Base-by-base conservation (phyloP, 2,797 vertebrate species). In the Chaetophractus vellerosus region DNA sequence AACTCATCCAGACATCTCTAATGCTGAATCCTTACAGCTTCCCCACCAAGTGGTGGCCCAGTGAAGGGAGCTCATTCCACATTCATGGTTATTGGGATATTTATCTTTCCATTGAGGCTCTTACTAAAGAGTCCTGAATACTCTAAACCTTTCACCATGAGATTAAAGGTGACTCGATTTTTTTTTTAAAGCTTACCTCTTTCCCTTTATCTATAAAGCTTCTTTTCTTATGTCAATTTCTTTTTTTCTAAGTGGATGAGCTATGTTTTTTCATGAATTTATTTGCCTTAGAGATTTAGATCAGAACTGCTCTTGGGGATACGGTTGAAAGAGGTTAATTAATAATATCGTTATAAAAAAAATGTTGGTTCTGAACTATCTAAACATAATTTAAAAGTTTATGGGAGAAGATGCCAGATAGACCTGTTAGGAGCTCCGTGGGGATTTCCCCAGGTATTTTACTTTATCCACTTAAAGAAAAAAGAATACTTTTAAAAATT, bases 211-310 rank as follows among this genome's bases (percentile, higher is more conserved):
- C 10, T 69, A 10, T 79, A 55, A 50, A 79, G 50, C 24, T 81
- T 92, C 48, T 23, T 36, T 76, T 76, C 14, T 41, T 66, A 15
- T 59, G 41, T 26, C 16, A 24, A 19, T 31, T 57, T 78, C 57
- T 19, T 38, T 45, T 23, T 7, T 14, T 23, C 1, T 24, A 50
- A 82, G 31, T 59, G 45, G 38, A 52, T 88, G 33, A 83, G 79
- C 55, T n/a, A 3, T 66, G 18, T 33, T 48, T 80, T 59, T 82
- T 45, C 15, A 79, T 21, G n/a, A n/a, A 11, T 10, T 90, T 83
- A 19, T 93, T 92, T 94, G 16, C 90, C 82, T 88, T 90, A 80
- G 90, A 90, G 92, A 74, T 50, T 96, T 94, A 93, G 26, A 57
- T 45, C 28, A 38, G 59, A 92, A 33, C 1, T 88, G 10, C 96